Evolutionary conservation across 2,797 vertebrate species (phyloP), one percentile per base, ranked within the genome.

Genomic region (Darevskia mixta): DNA sequence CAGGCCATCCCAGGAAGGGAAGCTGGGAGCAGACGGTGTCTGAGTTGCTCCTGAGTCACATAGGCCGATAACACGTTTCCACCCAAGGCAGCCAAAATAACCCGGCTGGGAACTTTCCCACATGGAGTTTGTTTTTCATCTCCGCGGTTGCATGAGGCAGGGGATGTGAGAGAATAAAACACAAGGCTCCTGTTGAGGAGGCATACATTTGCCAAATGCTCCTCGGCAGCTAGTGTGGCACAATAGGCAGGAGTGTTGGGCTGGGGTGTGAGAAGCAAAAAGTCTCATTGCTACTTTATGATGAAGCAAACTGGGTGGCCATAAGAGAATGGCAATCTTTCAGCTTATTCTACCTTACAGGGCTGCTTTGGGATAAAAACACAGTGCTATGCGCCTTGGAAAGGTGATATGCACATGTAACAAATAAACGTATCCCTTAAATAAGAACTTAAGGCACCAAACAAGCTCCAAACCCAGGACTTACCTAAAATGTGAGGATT

Each of bases 61-160:
- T 71, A 87, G 71, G 32, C 85, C 81, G 71, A 84, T 90, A 85
- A 85, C 89, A 80, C 77, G 43, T 90, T 87, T 87, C 86, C 77
- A 87, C 71, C 69, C 79, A 69, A 87, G 82, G 58, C 82, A 87
- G 89, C 86, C 82, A 87, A 90, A 90, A 90, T 90, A 87, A 84
- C 82, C 69, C 83, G 45, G 45, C 61, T 43, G 86, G 69, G 82
- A 90, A 81, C 69, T 80, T 87, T 77, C 86, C 86, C 89, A 87
- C 77, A 81, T 67, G 89, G 89, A 87, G 85, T 81, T 87, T 90
- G 89, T 87, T 90, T 90, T 90, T 86, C 89, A 90, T 43, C 89
- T 73, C 80, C 45, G 85, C 13, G n/a, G 85, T 83, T 80, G 41
- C 25, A 66, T 79, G 43, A 25, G 78, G 35, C 20, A n/a, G 77